Conservation (phyloP, 2,888 invertebrate genomes). For the Eupithecia exiguata region DNA sequence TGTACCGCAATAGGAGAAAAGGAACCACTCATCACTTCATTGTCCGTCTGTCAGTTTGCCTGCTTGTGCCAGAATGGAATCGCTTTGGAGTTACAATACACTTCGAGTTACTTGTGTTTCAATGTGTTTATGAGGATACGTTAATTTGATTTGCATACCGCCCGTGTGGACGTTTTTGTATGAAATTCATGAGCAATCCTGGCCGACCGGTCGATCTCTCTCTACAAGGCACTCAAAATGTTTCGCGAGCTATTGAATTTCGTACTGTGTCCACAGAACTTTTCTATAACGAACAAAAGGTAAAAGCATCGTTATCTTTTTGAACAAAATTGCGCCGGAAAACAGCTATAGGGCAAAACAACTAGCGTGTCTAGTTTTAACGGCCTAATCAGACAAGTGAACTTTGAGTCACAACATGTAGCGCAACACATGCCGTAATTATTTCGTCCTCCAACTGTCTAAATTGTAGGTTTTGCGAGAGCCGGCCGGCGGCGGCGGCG, state of each 20-base stretch:
- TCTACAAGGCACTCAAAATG: background rate
- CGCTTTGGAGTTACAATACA: too few species aligned
- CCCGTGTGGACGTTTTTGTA: too few species aligned
- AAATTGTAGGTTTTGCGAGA: slow-evolving; percentile 58
- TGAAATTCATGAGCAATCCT: too few species aligned
- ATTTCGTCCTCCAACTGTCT: slow-evolving; percentile 50
- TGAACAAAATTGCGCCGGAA: background rate
- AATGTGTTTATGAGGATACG: background rate
- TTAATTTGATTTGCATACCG: too few species aligned
- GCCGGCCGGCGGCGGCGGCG: slow-evolving; percentile 41
- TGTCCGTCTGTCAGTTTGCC: too few species aligned
- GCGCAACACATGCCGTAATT: slow-evolving; percentile 46
- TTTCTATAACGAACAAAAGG: background rate
- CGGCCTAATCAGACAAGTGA: slow-evolving; percentile 24
- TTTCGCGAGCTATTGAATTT: background rate
- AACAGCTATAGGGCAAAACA: slow-evolving; percentile 4
- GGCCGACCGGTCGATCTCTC: background rate
- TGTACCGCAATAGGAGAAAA: background rate
- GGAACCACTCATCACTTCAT: too few species aligned
- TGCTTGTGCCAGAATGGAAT: too few species aligned
- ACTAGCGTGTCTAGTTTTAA: slow-evolving; percentile 17
- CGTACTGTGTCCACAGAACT: background rate
- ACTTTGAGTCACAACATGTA: slow-evolving; percentile 37
- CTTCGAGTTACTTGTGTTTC: too few species aligned
- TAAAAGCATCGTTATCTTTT: background rate